These are phyloP conservation scores for Diloba caeruleocephala DNA, from an alignment of 2,888 invertebrate species.

Conservation along the genomic window DNA sequence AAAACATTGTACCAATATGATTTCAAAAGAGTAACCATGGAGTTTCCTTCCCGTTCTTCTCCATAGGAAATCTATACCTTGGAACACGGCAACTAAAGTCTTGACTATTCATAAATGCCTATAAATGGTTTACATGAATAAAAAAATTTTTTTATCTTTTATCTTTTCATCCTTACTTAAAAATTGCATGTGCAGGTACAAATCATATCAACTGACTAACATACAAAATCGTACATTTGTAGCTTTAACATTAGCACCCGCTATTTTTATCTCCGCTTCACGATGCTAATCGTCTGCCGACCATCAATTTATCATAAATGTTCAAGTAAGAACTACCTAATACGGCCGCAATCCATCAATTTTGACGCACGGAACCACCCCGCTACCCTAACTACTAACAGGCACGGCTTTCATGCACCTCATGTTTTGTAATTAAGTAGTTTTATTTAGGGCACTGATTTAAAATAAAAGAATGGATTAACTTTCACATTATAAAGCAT, in stretches of 20 bases:
- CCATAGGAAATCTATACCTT: too few species aligned
- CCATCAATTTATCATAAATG: constrained; percentile 46
- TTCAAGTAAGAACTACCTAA: constrained; percentile 44
- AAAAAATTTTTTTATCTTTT: too few species aligned
- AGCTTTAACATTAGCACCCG: constrained; percentile 10
- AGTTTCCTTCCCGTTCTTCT: too few species aligned
- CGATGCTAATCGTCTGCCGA: constrained; percentile 41
- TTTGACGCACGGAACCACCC: constrained; percentile 43
- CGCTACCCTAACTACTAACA: constrained; percentile 36
- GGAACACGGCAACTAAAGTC: too few species aligned
- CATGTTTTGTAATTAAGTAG: constrained; percentile 43
- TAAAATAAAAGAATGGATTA: constrained; percentile 22
- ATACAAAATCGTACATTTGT: constrained; percentile 4
- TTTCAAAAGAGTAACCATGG: too few species aligned
- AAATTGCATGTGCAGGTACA: too few species aligned
- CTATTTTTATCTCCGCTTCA: constrained; percentile 33
- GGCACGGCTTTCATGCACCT: constrained; percentile 41
- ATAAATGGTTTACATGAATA: too few species aligned
- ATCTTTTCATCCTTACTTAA: too few species aligned
- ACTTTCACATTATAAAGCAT: too few species aligned
- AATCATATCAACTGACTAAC: background rate
- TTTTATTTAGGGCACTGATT: constrained; percentile 25
- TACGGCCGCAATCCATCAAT: constrained; percentile 51
- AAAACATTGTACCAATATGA: too few species aligned
- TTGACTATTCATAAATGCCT: too few species aligned